A percentile compares a stretch with the other conserved stretches of the same genome.
Evolutionary conservation across 1,140 invertebrate species (phyloP).

Genomic region (Heliothis virescens): DNA sequence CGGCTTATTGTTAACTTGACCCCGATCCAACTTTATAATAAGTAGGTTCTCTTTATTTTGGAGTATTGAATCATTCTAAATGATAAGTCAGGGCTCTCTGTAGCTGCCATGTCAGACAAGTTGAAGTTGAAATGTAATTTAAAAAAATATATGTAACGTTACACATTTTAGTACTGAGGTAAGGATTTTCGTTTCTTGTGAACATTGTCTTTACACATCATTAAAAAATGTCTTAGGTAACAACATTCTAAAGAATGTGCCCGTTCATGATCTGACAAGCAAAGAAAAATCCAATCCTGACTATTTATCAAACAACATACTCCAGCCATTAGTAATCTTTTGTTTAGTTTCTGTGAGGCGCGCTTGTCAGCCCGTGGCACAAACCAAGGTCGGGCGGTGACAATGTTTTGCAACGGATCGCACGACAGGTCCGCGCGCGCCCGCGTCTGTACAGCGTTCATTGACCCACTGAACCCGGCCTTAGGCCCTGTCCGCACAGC

Average conservation of each 20-base stretch:
- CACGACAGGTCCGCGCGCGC: slow-evolving; percentile 71
- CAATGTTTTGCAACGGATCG: slow-evolving; percentile 78
- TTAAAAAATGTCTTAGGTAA: no score
- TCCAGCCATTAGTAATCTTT: slow-evolving; percentile 42
- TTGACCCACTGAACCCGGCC: slow-evolving; percentile 80
- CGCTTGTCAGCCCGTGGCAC: slow-evolving; percentile 34
- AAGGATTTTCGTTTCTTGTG: no score
- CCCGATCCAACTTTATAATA: slow-evolving; percentile 6
- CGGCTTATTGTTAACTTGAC: slow-evolving; percentile 27
- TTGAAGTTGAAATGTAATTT: no score
- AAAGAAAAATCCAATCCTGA: not conserved
- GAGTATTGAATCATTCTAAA: no score
- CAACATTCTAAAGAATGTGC: no score
- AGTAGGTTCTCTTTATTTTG: not conserved
- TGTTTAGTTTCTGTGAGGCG: slow-evolving; percentile 43
- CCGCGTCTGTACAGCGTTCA: slow-evolving; percentile 68
- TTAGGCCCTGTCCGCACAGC: no score
- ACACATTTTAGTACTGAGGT: no score
- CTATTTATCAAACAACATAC: slow-evolving; percentile 32
- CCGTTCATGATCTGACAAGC: no score
- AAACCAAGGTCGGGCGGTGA: slow-evolving; percentile 60
- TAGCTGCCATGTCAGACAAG: no score
- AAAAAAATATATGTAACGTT: no score
- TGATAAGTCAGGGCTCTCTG: no score
- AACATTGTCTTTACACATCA: no score